Conservation (phyloP, 2,888 invertebrate genomes). For the Hemithea aestivaria region DNA sequence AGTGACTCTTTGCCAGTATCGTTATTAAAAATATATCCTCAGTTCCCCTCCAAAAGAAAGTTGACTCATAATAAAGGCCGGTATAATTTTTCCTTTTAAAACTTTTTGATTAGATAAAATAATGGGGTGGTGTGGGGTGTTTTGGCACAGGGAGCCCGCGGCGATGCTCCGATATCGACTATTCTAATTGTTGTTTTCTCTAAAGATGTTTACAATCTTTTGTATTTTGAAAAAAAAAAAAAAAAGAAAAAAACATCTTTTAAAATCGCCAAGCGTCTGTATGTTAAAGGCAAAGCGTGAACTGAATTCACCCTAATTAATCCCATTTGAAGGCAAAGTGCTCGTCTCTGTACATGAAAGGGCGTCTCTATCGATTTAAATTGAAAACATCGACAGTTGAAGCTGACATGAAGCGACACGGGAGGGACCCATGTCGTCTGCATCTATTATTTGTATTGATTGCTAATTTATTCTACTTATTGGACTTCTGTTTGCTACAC, state of each 20-base stretch:
- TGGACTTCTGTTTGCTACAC: slow-evolving; percentile 17
- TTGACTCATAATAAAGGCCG: slow-evolving; percentile 79
- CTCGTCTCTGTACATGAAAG: slow-evolving; percentile 34
- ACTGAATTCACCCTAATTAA: slow-evolving; percentile 45
- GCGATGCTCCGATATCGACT: slow-evolving; percentile 71
- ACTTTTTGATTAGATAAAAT: slow-evolving; percentile 81
- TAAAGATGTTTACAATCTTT: slow-evolving; percentile 65
- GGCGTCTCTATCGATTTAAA: slow-evolving; percentile 60
- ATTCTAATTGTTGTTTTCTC: slow-evolving; percentile 76
- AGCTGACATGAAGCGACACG: slow-evolving; percentile 44
- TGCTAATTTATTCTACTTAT: slow-evolving; percentile 29
- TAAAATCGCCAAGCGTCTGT: slow-evolving; percentile 32
- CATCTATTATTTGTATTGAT: slow-evolving; percentile 51
- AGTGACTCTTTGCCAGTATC: slow-evolving; percentile 58
- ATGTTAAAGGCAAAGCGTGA: slow-evolving; percentile 33
- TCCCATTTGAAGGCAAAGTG: slow-evolving; percentile 53
- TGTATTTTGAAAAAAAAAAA: slow-evolving; percentile 46
- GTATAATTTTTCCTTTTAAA: slow-evolving; percentile 80
- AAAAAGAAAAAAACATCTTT: slow-evolving; percentile 39
- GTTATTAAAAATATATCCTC: slow-evolving; percentile 77
- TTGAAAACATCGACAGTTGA: slow-evolving; percentile 61
- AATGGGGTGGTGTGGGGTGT: slow-evolving; percentile 71
- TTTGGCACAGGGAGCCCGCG: slow-evolving; percentile 50
- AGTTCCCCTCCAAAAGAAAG: slow-evolving; percentile 71
- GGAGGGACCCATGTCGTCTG: slow-evolving; percentile 25